Evolutionary conservation across 2,888 invertebrate species (phyloP).

Genomic region (Noctua fimbriata): DNA sequence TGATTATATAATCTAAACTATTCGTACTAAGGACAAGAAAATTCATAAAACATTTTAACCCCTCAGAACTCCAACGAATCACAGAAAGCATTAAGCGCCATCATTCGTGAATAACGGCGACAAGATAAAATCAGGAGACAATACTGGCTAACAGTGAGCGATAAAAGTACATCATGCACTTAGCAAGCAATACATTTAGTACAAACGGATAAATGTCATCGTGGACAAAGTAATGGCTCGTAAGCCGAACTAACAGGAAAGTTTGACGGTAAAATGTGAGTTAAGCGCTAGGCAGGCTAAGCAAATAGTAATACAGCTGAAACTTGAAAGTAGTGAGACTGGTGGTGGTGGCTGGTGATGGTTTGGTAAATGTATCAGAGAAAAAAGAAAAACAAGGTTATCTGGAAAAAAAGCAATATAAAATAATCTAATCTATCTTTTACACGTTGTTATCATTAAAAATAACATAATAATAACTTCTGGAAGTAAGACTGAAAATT

Average conservation of each 20-base stretch:
- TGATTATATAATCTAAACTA: background rate
- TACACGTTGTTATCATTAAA: background rate
- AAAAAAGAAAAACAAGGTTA: background rate
- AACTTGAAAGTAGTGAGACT: background rate
- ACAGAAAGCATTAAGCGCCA: conserved; percentile 42
- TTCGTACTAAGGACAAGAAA: background rate
- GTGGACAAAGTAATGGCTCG: conserved; percentile 59
- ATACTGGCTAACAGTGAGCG: conserved; percentile 55
- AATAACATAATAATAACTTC: background rate
- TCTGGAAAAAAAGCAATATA: background rate
- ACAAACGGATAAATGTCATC: conserved; percentile 66
- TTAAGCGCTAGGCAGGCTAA: conserved; percentile 12
- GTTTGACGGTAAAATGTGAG: conserved; percentile 36
- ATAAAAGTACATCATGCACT: conserved; percentile 58
- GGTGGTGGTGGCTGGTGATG: background rate
- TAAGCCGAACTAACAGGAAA: conserved; percentile 48
- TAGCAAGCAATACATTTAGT: conserved; percentile 63
- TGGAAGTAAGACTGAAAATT: background rate
- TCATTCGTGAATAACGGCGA: conserved; percentile 54
- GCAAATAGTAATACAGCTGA: background rate
- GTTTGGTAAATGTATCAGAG: background rate
- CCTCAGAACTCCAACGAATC: conserved; percentile 15
- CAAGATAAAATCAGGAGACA: conserved; percentile 65
- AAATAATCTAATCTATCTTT: background rate
- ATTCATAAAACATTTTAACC: conserved; percentile 18